These are phyloP conservation scores for Dipus sagitta DNA, from an alignment of 2,797 vertebrate genomes.

Conservation along the genomic window DNA sequence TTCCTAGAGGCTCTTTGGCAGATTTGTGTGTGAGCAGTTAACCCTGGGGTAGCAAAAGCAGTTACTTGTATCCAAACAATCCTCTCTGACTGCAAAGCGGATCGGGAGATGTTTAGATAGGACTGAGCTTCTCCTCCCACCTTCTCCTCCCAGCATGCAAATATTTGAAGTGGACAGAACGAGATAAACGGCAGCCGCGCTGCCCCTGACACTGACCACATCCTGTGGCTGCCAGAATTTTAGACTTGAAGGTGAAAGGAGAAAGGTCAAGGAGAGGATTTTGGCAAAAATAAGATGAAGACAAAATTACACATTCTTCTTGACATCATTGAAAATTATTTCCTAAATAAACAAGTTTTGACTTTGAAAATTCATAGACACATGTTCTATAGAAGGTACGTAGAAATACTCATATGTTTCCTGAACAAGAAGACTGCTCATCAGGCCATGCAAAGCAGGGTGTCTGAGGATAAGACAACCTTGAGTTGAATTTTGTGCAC, in stretches of 20 bases:
- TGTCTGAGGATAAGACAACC: constrained; percentile 46
- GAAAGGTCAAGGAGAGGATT: constrained; percentile 36
- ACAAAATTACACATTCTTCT: constrained; percentile 15
- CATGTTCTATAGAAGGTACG: background rate
- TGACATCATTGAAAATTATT: constrained; percentile 58
- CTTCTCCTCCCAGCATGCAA: constrained; percentile 67
- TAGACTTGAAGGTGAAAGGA: constrained; percentile 64
- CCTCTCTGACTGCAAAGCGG: constrained; percentile 64
- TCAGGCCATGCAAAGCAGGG: constrained; percentile 40
- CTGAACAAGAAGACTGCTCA: constrained; percentile 10
- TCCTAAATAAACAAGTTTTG: constrained; percentile 59
- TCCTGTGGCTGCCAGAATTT: constrained; percentile 39
- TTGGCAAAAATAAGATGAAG: constrained; percentile 40
- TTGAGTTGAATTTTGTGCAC: constrained; percentile 15
- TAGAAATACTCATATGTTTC: constrained; percentile 48
- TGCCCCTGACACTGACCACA: constrained; percentile 51
- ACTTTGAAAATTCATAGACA: constrained; percentile 49
- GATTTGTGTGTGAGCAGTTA: constrained; percentile 82
- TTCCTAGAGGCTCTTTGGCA: constrained; percentile 74
- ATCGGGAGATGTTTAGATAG: constrained; percentile 72
- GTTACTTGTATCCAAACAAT: constrained; percentile 76
- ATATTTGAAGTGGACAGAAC: constrained; percentile 78
- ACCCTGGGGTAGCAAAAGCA: constrained; percentile 74
- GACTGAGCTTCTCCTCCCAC: constrained; percentile 69
- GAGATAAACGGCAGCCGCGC: constrained; percentile 66